Conservation (phyloP, 2,113 vertebrate genomes). For the Capra hircus region DNA sequence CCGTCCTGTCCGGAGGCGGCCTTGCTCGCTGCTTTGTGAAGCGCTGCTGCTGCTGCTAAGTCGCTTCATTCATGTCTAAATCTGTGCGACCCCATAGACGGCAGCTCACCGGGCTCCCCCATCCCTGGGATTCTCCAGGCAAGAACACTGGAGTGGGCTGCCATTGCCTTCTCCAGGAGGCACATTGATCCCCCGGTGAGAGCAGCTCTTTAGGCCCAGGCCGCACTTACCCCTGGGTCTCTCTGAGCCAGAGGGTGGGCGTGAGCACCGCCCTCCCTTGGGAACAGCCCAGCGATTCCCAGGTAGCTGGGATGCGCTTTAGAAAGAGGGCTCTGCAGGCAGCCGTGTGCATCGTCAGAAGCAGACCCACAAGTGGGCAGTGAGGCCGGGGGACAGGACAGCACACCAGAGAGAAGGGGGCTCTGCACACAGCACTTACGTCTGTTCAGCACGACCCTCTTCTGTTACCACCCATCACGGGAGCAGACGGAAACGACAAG, state of each 20-base stretch:
- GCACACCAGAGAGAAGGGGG: conserved; percentile 28
- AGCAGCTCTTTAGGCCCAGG: neutral
- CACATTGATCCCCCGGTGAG: fast-evolving
- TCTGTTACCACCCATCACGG: conserved; percentile 80
- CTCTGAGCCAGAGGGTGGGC: neutral
- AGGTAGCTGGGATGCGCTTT: neutral
- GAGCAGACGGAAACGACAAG: conserved; percentile 81
- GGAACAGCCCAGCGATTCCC: fast-evolving
- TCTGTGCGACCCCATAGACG: neutral
- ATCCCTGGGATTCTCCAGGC: neutral
- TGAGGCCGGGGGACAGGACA: neutral
- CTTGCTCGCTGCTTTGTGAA: neutral
- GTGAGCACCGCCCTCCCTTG: fast-evolving
- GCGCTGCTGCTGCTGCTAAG: neutral
- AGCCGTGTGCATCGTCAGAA: neutral
- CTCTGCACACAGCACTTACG: conserved; percentile 74
- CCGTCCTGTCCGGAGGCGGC: neutral
- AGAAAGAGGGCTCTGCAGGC: neutral
- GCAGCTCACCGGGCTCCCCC: no score
- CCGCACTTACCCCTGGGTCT: fast-evolving
- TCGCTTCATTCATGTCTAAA: neutral
- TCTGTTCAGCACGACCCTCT: conserved; percentile 78
- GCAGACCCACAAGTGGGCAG: neutral
- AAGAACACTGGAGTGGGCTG: neutral
- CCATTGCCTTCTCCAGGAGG: neutral